Percentiles rank a stretch among this genome's conserved stretches.
Conservation (phyloP, 2,113 vertebrate genomes). For the Petromus typicus region DNA sequence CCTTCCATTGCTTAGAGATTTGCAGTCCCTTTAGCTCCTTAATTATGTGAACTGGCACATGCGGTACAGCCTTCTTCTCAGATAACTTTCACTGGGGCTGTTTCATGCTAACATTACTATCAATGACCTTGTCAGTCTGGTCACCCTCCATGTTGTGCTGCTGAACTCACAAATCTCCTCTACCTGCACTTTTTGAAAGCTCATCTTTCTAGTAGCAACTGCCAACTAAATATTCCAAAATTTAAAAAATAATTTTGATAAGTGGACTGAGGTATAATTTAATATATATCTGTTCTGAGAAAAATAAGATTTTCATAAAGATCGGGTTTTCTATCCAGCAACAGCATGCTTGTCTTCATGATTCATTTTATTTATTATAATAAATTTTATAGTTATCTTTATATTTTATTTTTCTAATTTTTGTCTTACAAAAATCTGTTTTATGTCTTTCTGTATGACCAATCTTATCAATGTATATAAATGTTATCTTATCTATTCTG, state of each 20-base stretch:
- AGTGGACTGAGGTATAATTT: neutral
- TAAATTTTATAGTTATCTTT: neutral
- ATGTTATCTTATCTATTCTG: neutral
- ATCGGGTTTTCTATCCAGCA: neutral
- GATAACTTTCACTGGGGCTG: neutral
- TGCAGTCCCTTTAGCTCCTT: neutral
- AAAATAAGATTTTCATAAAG: neutral
- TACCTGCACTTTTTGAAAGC: neutral
- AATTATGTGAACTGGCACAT: neutral
- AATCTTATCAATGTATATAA: neutral
- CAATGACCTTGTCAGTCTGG: neutral
- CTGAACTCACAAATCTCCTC: neutral
- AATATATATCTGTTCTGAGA: neutral
- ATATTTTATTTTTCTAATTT: conserved; percentile 23
- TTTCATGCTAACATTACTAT: neutral
- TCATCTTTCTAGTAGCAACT: neutral
- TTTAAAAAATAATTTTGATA: neutral
- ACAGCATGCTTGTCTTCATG: neutral
- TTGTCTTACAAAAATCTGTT: neutral
- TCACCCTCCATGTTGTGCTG: neutral
- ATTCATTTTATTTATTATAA: neutral
- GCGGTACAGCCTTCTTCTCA: neutral
- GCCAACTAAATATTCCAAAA: neutral
- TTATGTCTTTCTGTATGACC: neutral
- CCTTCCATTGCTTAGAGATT: neutral